These are phyloP conservation scores for Benthochromis sp. DNA, from an alignment of 2,113 vertebrate species.

Conservation along the genomic window DNA sequence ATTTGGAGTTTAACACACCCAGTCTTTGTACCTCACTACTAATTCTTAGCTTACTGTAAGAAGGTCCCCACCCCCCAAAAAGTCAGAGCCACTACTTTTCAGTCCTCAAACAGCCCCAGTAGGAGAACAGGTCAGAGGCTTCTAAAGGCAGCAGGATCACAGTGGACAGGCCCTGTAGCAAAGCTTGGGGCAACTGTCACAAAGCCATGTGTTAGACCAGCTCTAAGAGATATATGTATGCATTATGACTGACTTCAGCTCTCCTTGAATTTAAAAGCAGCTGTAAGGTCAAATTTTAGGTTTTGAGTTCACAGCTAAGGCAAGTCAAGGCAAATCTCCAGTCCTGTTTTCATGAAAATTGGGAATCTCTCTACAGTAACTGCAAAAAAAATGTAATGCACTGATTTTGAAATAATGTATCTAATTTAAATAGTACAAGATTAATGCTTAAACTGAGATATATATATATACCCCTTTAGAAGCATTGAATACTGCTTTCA, in stretches of 20 bases:
- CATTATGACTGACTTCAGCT: neutral
- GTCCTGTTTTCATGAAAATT: neutral
- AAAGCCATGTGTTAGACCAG: neutral
- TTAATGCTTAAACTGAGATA: neutral
- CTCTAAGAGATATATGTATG: neutral
- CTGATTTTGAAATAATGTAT: fast-evolving
- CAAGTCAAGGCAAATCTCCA: neutral
- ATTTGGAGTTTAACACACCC: slow-evolving; percentile 12
- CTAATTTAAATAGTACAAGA: neutral
- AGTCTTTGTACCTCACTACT: neutral
- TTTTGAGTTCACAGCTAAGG: neutral
- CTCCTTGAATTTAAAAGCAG: neutral
- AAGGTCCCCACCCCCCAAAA: neutral
- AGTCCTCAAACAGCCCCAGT: neutral
- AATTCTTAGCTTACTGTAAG: neutral
- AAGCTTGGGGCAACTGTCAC: slow-evolving; percentile 1
- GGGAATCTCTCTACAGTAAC: neutral
- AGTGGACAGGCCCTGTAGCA: slow-evolving; percentile 13
- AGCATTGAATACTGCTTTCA: neutral
- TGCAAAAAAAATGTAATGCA: neutral
- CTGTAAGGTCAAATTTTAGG: neutral
- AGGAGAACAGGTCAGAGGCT: slow-evolving; percentile 18
- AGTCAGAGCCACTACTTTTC: neutral
- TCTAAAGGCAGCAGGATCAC: neutral
- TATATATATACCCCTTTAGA: neutral